Base-by-base conservation (phyloP, 2,797 vertebrate species). In the Denticeps clupeoides region DNA sequence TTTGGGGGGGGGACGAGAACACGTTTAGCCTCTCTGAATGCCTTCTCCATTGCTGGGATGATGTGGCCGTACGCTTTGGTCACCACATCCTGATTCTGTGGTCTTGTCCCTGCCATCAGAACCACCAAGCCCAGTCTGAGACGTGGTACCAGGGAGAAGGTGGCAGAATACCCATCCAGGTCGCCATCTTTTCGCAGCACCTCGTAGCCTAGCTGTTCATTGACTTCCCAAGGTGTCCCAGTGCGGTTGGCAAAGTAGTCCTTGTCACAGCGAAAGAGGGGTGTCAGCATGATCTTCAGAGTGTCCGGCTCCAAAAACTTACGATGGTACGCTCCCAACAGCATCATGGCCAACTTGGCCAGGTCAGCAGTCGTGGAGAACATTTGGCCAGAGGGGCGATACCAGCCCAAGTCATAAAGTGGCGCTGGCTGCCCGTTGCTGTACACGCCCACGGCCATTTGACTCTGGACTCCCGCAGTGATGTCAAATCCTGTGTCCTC, bases 321-420 rank as follows among this genome's bases (percentile, higher is more conserved):
- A 13, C 72, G 84, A 64, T 87, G 84, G 48, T 87, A 89, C 0
- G 87, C 71, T 0, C 90, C 90, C 57, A 96, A 41, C 22, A 97
- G 80, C 62, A 82, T 78, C 88, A 89, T 85, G 10, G 88, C 87
- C 18, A 97, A 72, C 70, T 91, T 97, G 59, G 91, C 93, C 52
- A 99, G 63, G 71, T 99, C 93, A 0, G 90, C 88, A 0, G 89
- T 71, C 0, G 93, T 95, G 49, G 92, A 96, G 63, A 86, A 95
- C 93, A 96, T 99, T 76, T 97, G 95, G 6, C 93, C 93, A 0
- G 92, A 93, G 1, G 91, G 95, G 1, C 90, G 80, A 57, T 97
- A 96, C 91, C 93, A 97, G 49, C 92, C 93, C 5, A 96, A 78
- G 62, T 96, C 90, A 1, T 96, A 97, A 13, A 97, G 85, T 0